phyloP scores from a whole-genome alignment of 2,113 vertebrate species.

The Romanogobio albipinnatus region DNA sequence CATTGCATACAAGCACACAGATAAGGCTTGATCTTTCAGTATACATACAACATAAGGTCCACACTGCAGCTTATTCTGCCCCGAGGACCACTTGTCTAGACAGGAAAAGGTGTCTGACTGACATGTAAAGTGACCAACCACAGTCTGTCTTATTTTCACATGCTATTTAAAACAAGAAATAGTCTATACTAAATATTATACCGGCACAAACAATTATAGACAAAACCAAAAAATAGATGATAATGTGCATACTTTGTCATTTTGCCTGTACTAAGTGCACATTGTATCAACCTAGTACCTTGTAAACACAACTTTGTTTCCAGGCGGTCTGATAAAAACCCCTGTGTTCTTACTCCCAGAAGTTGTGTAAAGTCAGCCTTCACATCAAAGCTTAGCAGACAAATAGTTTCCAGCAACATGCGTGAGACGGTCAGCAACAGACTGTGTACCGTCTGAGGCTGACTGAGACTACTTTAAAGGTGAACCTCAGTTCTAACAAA shows the following conservation, averaged over 20 bases:
- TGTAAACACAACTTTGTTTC: constrained; percentile 2
- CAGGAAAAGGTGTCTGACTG: not conserved
- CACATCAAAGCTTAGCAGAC: constrained; percentile 1
- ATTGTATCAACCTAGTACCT: not conserved
- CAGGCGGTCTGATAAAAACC: not conserved
- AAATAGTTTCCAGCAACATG: constrained; percentile 8
- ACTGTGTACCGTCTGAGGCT: not conserved
- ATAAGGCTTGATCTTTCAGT: not conserved
- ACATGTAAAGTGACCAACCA: not conserved
- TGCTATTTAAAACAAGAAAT: not conserved
- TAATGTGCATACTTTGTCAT: not conserved
- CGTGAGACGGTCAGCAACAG: not conserved
- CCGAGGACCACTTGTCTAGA: not conserved
- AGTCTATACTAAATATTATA: not conserved
- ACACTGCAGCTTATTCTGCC: not conserved
- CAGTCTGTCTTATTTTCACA: not conserved
- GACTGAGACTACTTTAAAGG: not conserved
- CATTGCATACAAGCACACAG: not conserved
- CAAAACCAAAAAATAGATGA: not conserved
- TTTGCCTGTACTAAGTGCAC: not conserved
- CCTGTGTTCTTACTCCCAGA: constrained; percentile 12
- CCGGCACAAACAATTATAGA: not conserved
- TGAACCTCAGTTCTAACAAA: not conserved
- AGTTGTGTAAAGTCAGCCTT: not conserved
- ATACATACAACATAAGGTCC: not conserved